A percentile compares a stretch with the other conserved stretches of the same genome.
These are phyloP conservation scores for Cecidostiba fungosa DNA, from an alignment of 2,888 invertebrate species.

Conservation along the genomic window DNA sequence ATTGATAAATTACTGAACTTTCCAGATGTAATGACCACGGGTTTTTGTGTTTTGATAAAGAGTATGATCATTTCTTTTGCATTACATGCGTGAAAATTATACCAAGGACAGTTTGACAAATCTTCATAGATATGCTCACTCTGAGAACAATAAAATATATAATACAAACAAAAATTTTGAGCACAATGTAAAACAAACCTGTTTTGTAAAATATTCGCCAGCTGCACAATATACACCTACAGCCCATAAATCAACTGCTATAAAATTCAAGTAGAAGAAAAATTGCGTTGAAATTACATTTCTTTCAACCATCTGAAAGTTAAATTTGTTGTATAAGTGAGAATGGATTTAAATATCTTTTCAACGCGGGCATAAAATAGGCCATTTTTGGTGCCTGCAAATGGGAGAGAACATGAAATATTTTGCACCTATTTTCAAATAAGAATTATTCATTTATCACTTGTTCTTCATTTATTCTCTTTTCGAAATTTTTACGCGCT, in stretches of 20 bases:
- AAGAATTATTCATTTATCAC: no score
- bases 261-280: not conserved
- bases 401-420: no score
- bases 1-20: constrained; percentile 66
- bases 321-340: not conserved
- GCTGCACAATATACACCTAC: constrained; percentile 7
- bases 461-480: no score
- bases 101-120: constrained; percentile 3
- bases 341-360: no score
- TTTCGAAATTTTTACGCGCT: no score
- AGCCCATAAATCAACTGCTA: constrained; percentile 15
- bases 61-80: constrained; percentile 52
- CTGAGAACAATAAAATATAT: not conserved
- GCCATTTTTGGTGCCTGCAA: no score
- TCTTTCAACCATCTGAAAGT: not conserved
- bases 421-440: no score
- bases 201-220: constrained; percentile 11
- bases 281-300: not conserved
- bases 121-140: constrained; percentile 1
- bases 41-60: constrained; percentile 65
- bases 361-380: no score
- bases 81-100: not conserved
- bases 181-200: not conserved
- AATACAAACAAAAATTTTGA: not conserved
- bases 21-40: constrained; percentile 64